These are phyloP conservation scores for Siphamia tubifer DNA, from an alignment of 2,113 vertebrate genomes.

Conservation along the genomic window DNA sequence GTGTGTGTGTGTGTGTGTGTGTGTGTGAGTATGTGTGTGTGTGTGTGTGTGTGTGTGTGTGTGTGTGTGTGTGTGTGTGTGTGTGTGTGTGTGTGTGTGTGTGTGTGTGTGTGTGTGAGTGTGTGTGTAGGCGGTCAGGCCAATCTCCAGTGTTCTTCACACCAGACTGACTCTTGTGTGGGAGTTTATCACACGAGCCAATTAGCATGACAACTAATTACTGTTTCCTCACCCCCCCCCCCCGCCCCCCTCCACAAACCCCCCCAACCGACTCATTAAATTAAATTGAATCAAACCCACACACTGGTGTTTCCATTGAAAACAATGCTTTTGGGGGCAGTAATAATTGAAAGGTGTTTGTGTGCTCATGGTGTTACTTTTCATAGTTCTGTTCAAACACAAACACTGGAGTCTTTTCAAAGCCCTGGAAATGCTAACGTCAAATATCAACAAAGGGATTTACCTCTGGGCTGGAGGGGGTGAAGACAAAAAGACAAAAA, in stretches of 20 bases:
- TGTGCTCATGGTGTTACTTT: conserved; percentile 43
- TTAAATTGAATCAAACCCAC: conserved; percentile 69
- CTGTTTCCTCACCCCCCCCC: conserved; percentile 44
- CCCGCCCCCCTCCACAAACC: conserved; percentile 36
- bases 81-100: not conserved
- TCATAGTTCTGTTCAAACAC: conserved; percentile 33
- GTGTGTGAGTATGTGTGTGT: not conserved
- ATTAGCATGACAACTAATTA: conserved; percentile 75
- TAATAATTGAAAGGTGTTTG: conserved; percentile 30
- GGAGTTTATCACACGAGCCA: conserved; percentile 66
- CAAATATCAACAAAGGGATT: conserved; percentile 36
- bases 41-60: not conserved
- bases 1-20: conserved; percentile 2
- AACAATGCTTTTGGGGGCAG: conserved; percentile 50
- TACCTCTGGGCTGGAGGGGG: not conserved
- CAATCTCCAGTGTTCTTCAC: conserved; percentile 39
- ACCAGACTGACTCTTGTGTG: conserved; percentile 31
- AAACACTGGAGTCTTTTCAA: conserved; percentile 41
- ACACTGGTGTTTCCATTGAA: conserved; percentile 39
- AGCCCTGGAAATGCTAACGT: conserved; percentile 25
- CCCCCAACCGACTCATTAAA: conserved; percentile 55
- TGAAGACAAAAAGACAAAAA: not conserved
- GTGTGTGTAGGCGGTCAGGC: conserved; percentile 12
- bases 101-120: not conserved
- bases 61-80: not conserved